Evolutionary conservation across 2,888 invertebrate species (phyloP), one percentile per base, ranked within the genome.

Genomic region (Nemotelus pantherinus): DNA sequence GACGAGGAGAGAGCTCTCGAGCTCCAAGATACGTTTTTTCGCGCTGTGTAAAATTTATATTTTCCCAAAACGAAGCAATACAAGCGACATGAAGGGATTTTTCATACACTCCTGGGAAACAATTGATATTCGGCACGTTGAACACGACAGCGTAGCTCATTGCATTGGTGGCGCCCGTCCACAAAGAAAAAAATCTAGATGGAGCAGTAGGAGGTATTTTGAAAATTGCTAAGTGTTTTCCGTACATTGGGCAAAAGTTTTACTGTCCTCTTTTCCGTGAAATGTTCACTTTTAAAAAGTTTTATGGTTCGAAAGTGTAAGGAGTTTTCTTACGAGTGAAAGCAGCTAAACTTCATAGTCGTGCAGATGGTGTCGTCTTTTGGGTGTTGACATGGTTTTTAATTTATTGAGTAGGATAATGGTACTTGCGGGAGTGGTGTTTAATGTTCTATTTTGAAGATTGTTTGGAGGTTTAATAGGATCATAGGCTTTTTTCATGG

Each of bases 141-240:
- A 58, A 58, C 41, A 7, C 60, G 60, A 60, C 39, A 60, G 1
- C 7, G 41, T 39, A 60, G 41, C 25, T 25, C 25, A 25, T 25
- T 25, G 63, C 63, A 25, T 25, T 39, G 43, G 63, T 9, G 43
- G 3, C 43, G n/a, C 43, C 10, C 63, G 41, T 63, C 5, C 43
- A 41, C 25, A 25, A 25, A 25, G 25, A 25, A 43, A 7, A 63
- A 6, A 41, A 63, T 41, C 63, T 9, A 25, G 63, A 63, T 5
- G 63, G 4, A 41, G 63, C 25, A 25, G 0, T 25, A 25, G 25
- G 25, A 25, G 25, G 25, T 25, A 10, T 10, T 4, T 57, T 57
- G 70, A 55, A 60, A 70, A 70, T 70, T 70, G 70, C 55, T 70
- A 70, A 70, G 70, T 70, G 70, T 70, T 70, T 70, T 70, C 43